These are phyloP conservation scores for Sebastolobus altivelis DNA, from an alignment of 2,797 vertebrate genomes.

Conservation along the genomic window DNA sequence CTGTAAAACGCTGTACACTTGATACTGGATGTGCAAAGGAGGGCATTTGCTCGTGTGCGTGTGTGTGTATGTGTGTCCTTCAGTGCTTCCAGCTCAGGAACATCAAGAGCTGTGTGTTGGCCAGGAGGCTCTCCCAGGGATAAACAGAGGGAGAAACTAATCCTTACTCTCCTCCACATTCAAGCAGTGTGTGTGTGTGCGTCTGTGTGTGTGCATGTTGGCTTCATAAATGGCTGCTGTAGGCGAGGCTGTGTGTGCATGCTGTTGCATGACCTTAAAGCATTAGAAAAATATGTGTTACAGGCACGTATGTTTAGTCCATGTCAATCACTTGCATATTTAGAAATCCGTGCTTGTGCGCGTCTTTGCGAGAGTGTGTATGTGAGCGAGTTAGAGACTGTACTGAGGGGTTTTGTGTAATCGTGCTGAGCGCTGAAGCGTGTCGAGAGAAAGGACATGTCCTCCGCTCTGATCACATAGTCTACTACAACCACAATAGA, in stretches of 20 bases:
- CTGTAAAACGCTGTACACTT: slow-evolving; percentile 44
- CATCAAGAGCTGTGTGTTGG: slow-evolving; percentile 77
- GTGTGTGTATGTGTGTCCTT: slow-evolving; percentile 38
- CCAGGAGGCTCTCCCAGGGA: slow-evolving; percentile 76
- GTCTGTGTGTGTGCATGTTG: slow-evolving; percentile 3
- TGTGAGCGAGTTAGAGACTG: slow-evolving; percentile 48
- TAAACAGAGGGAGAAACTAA: slow-evolving; percentile 75
- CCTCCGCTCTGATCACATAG: slow-evolving; percentile 81
- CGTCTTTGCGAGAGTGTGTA: slow-evolving; percentile 23
- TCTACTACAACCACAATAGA: slow-evolving; percentile 72
- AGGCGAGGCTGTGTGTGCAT: slow-evolving; percentile 49
- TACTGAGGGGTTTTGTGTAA: slow-evolving; percentile 82
- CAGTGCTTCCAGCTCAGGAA: slow-evolving; percentile 70
- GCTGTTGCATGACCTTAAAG: slow-evolving; percentile 61
- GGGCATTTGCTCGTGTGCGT: background rate
- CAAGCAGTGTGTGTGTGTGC: slow-evolving; percentile 42
- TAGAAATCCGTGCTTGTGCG: slow-evolving; percentile 37
- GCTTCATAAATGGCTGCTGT: slow-evolving; percentile 30
- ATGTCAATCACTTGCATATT: slow-evolving; percentile 69
- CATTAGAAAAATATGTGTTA: slow-evolving; percentile 52
- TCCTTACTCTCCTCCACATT: slow-evolving; percentile 69
- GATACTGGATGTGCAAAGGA: slow-evolving; percentile 38
- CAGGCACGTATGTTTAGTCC: slow-evolving; percentile 51
- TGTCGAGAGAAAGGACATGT: slow-evolving; percentile 82
- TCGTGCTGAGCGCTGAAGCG: slow-evolving; percentile 78